Base-by-base conservation (phyloP, 2,888 invertebrate species). In the Lingula anatina region DNA sequence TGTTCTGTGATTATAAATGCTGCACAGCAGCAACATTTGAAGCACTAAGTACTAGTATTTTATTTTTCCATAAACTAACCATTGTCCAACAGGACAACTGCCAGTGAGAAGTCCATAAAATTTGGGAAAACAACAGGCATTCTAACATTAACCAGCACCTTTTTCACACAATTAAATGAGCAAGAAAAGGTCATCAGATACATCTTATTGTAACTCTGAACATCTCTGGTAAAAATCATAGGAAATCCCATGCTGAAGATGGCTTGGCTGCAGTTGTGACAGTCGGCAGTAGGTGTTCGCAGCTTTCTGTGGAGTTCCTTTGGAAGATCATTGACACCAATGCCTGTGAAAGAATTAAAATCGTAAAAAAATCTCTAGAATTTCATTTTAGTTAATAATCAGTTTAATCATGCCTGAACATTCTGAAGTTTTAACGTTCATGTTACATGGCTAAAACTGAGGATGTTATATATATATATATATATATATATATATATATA, bases 241-340 rank as follows among this genome's bases (percentile, higher is more conserved):
- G 62, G 62, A 39, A 54, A 59, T 9, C 45, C 59, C 37, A 44
- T 45, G 7, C 47, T 21, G 41, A 60, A 62, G 21, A 62, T 46
- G 18, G 50, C 38, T 2, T 37, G 18, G 15, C 28, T 25, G 43
- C 62, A 62, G 5, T 36, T 37, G 25, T 47, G 43, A 46, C 62
- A 62, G 9, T 40, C 36, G 31, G 49, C 52, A 5, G 55, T 53
- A 2, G 62, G 60, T 3, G 45, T 35, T 4, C 24, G 9, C 23
- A 61, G 38, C 18, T 52, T 26, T 9, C 46, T 4, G 20, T 27
- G 25, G n/a, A 61, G 46, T 21, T 49, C 40, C 7, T 36, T 18
- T 9, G 61, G 61, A 3, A 60, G 36, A 26, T 51, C 49, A 12
- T 39, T n/a, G n/a, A n/a, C 51, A 1, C 24, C 18, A 31, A 47